These are phyloP conservation scores for Aurelia aurita complex sp. Pacific DNA, from an alignment of 30 jellyfish, hydroid and myxozoan genomes.

Conservation along the genomic window DNA sequence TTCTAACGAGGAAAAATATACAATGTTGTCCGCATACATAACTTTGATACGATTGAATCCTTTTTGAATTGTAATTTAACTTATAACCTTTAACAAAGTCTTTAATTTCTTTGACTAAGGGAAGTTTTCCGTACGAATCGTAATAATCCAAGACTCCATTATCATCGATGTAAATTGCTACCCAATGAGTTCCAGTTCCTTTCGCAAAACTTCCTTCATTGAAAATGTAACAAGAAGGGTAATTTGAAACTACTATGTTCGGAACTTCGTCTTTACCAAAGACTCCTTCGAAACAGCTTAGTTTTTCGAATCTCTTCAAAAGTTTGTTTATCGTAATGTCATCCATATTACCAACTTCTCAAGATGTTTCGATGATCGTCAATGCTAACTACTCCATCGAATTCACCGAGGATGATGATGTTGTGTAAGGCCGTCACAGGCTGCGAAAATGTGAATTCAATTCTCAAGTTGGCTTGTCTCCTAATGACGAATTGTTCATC, in stretches of 20 bases:
- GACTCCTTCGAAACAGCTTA: slow-evolving; percentile 2
- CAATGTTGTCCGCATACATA: background rate
- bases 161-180: background rate
- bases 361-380: slow-evolving; percentile 2
- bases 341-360: slow-evolving; percentile 26
- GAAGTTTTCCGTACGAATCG: background rate
- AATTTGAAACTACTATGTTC: background rate
- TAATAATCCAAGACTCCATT: background rate
- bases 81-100: background rate
- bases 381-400: slow-evolving; percentile 1
- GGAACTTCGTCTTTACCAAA: background rate
- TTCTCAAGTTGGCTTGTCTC: slow-evolving; percentile 7
- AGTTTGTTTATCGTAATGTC: slow-evolving; percentile 1
- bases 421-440: background rate
- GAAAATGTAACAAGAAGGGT: background rate
- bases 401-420: slow-evolving; percentile 13
- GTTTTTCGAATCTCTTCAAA: background rate
- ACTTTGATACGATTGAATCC: background rate
- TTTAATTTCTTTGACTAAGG: background rate
- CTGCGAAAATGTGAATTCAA: background rate
- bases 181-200: background rate
- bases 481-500: background rate
- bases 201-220: background rate
- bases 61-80: background rate
- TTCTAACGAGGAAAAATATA: background rate